phyloP scores from a whole-genome alignment of 2,888 invertebrate genomes.

The Orchesella flavescens region DNA sequence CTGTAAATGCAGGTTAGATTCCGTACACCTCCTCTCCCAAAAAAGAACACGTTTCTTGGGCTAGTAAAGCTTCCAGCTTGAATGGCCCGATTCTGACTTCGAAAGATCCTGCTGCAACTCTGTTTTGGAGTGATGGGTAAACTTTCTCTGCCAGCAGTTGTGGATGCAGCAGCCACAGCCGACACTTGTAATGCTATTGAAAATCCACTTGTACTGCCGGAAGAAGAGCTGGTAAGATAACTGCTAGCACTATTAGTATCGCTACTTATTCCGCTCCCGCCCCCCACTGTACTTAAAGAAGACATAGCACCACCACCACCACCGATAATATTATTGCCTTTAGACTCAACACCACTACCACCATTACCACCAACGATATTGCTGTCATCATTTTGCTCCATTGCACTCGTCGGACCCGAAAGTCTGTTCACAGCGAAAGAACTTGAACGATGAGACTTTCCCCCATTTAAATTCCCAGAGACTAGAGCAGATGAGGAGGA shows the following conservation, averaged over 20 bases:
- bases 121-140: slow-evolving; percentile 49
- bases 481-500: slow-evolving; percentile 23
- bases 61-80: slow-evolving; percentile 75
- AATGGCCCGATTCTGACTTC: slow-evolving; percentile 64
- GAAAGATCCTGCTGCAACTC: slow-evolving; percentile 65
- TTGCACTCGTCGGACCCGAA: slow-evolving; percentile 29
- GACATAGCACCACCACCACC: slow-evolving; percentile 30
- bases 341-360: slow-evolving; percentile 16
- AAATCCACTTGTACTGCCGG: slow-evolving; percentile 37
- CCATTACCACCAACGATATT: slow-evolving; percentile 32
- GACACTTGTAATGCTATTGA: slow-evolving; percentile 12
- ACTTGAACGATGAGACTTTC: slow-evolving; percentile 46
- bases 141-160: slow-evolving; percentile 49
- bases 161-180: slow-evolving; percentile 16
- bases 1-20: slow-evolving; percentile 84
- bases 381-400: slow-evolving; percentile 29
- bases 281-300: slow-evolving; percentile 1
- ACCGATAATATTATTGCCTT: slow-evolving; percentile 53
- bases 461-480: slow-evolving; percentile 10
- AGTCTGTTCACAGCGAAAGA: slow-evolving; percentile 53
- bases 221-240: slow-evolving; percentile 44
- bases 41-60: slow-evolving; percentile 86
- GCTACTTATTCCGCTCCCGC: neutral
- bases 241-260: slow-evolving; percentile 21
- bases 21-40: slow-evolving; percentile 85